These are phyloP conservation scores for Mongoloraphidia duomilia DNA, from an alignment of 2,888 invertebrate species.

Conservation along the genomic window DNA sequence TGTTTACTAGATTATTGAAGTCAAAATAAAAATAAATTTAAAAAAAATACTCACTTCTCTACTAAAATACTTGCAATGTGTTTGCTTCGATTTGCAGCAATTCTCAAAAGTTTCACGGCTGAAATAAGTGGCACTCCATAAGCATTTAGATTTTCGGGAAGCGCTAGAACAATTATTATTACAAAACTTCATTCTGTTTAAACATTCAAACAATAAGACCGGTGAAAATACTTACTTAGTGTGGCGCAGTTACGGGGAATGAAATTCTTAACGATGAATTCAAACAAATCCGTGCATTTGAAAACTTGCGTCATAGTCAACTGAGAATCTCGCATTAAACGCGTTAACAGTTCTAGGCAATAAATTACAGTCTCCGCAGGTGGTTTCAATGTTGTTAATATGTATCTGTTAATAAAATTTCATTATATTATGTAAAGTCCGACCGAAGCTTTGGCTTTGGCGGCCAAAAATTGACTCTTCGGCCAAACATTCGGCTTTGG, in stretches of 20 bases:
- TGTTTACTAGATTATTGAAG: constrained; percentile 5
- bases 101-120: constrained; percentile 58
- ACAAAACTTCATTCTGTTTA: constrained; percentile 5
- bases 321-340: constrained; percentile 63
- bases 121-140: constrained; percentile 54
- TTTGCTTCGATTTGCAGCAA: constrained; percentile 47
- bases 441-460: too few relatives aligned
- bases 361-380: constrained; percentile 57
- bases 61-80: constrained; percentile 38
- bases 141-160: constrained; percentile 20
- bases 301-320: constrained; percentile 48
- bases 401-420: constrained; percentile 41
- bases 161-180: neutral
- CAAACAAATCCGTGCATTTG: constrained; percentile 47
- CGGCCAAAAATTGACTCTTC: too few relatives aligned
- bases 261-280: constrained; percentile 42
- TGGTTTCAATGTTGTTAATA: constrained; percentile 55
- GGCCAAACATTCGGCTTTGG: too few relatives aligned
- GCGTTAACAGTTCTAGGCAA: constrained; percentile 62
- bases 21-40: constrained; percentile 10
- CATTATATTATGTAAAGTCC: neutral
- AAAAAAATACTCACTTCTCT: constrained; percentile 27
- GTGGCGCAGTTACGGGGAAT: constrained; percentile 26
- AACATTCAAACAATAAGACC: neutral
- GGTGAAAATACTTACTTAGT: neutral